Conservation (phyloP, 1,140 invertebrate genomes). For the Hyles euphorbiae region DNA sequence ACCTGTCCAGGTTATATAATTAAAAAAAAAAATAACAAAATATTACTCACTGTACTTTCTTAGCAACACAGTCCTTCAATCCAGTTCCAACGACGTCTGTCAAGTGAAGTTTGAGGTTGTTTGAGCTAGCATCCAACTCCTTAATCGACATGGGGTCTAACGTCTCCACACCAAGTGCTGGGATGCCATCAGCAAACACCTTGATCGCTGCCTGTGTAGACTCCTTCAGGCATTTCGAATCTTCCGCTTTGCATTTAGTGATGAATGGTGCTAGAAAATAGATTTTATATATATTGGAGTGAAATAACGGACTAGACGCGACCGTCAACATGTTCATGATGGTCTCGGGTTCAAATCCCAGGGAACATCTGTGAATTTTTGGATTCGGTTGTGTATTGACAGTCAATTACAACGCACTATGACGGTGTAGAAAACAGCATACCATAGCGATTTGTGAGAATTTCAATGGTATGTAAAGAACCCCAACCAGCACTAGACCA, state of each 20-base stretch:
- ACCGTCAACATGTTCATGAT: no score
- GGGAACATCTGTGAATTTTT: no score
- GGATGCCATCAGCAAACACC: conserved; percentile 29
- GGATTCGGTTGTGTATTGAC: no score
- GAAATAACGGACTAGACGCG: no score
- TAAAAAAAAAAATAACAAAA: neutral
- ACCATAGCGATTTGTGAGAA: no score
- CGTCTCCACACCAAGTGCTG: conserved; percentile 30
- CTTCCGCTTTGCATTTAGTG: conserved; percentile 34
- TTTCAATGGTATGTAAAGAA: no score
- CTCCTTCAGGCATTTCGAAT: conserved; percentile 34
- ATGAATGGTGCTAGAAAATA: conserved; percentile 31
- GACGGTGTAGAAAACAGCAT: no score
- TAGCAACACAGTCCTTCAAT: conserved; percentile 27
- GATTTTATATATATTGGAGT: conserved; percentile 16
- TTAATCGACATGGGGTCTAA: conserved; percentile 35
- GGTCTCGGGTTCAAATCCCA: no score
- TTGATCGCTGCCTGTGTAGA: conserved; percentile 27
- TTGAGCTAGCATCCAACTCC: conserved; percentile 28
- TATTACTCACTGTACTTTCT: conserved; percentile 34
- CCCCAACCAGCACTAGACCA: no score
- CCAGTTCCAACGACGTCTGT: conserved; percentile 29
- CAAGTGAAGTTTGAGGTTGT: conserved; percentile 29
- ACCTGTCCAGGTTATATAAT: no score
- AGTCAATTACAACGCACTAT: no score